These are phyloP conservation scores for Synanthedon tipuliformis DNA, from an alignment of 2,888 invertebrate genomes.

Conservation along the genomic window DNA sequence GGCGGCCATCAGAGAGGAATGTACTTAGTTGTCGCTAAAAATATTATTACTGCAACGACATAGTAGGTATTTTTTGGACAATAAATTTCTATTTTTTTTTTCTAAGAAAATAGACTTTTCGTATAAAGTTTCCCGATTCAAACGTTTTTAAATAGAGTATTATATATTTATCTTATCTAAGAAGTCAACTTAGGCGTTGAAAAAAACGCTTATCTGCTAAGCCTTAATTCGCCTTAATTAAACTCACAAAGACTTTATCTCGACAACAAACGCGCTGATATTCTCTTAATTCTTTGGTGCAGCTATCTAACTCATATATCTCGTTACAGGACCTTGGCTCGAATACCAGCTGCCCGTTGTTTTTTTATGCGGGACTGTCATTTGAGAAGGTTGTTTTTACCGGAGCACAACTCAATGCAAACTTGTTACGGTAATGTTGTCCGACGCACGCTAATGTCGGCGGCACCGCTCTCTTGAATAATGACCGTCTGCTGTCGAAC, in stretches of 20 bases:
- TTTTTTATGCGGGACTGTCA: constrained; percentile 59
- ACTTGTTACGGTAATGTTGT: constrained; percentile 39
- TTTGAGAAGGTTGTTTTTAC: constrained; percentile 59
- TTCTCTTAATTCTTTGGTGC: constrained; percentile 48
- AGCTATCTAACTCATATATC: constrained; percentile 58
- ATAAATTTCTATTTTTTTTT: no score
- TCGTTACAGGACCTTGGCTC: constrained; percentile 65
- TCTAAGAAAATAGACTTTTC: no score
- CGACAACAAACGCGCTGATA: constrained; percentile 29
- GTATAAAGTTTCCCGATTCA: no score
- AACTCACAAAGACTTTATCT: constrained; percentile 30
- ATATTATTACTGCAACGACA: no score
- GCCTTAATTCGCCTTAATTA: no score
- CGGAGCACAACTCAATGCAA: constrained; percentile 56
- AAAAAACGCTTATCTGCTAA: no score
- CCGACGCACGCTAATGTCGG: constrained; percentile 23
- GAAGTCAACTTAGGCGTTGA: no score
- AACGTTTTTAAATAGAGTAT: no score
- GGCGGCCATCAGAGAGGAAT: no score
- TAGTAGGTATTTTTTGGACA: no score
- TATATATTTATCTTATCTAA: no score
- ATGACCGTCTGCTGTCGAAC: constrained; percentile 14
- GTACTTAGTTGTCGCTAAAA: no score
- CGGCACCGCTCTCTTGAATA: constrained; percentile 29
- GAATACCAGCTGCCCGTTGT: constrained; percentile 64